These are phyloP conservation scores for Porites cylindrica DNA, from an alignment of 92 coral and sea anemone genomes.

Conservation along the genomic window DNA sequence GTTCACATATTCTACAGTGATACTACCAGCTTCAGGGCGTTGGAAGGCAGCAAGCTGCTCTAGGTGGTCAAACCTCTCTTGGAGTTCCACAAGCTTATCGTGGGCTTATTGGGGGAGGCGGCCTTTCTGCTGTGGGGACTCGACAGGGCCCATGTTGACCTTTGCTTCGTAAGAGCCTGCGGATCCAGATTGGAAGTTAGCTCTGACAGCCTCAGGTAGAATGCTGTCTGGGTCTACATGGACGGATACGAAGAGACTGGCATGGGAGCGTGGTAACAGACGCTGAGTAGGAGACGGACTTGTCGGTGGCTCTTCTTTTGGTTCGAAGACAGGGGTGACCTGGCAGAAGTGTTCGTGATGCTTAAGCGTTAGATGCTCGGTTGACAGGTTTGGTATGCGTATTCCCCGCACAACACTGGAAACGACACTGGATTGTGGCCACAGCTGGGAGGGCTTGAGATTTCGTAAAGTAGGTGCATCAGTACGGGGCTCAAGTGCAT, in stretches of 20 bases:
- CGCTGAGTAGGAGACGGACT: not conserved
- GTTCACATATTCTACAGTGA: conserved; percentile 36
- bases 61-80: not conserved
- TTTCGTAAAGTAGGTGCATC: not conserved
- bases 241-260: not conserved
- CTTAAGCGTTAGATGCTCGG: not conserved
- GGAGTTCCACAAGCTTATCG: conserved; percentile 56
- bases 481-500: not conserved
- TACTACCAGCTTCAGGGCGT: conserved; percentile 50
- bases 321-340: conserved; percentile 5
- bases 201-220: conserved; percentile 19
- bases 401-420: not conserved
- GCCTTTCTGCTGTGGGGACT: conserved; percentile 61
- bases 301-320: not conserved
- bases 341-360: not conserved
- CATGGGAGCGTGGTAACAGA: not conserved
- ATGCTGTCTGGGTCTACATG: conserved; percentile 43
- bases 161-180: conserved; percentile 13
- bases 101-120: conserved; percentile 60
- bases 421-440: not conserved
- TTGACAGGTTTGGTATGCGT: conserved; percentile 25
- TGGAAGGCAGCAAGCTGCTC: conserved; percentile 42
- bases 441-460: not conserved
- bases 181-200: not conserved
- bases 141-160: conserved; percentile 42